phyloP scores from a whole-genome alignment of 2,113 vertebrate species.

The Bungarus multicinctus region DNA sequence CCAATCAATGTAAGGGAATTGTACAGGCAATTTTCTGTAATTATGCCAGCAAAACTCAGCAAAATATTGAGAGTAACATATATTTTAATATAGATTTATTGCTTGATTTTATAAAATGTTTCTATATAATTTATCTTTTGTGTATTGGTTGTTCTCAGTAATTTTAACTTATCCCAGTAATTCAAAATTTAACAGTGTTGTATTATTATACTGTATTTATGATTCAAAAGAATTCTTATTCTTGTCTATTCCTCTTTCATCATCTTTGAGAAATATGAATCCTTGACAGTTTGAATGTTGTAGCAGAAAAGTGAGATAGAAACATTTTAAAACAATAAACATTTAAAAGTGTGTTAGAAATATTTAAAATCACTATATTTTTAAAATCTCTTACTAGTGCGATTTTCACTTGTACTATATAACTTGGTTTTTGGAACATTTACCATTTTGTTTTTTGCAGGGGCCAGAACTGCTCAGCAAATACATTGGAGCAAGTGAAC shows the following conservation, averaged over 20 bases:
- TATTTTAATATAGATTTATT: neutral
- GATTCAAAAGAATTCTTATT: neutral
- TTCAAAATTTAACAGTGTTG: neutral
- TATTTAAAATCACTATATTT: neutral
- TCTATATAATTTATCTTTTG: neutral
- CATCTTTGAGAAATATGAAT: neutral
- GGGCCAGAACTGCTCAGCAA: constrained; percentile 97
- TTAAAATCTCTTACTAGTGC: neutral
- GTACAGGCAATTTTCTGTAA: neutral
- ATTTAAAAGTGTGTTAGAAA: neutral
- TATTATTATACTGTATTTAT: constrained; percentile 10
- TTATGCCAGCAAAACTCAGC: neutral
- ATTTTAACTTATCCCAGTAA: neutral
- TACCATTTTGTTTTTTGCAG: constrained; percentile 60
- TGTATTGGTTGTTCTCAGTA: neutral
- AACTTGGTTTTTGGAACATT: neutral
- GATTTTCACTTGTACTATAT: neutral
- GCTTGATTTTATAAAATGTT: neutral
- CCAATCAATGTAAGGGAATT: neutral
- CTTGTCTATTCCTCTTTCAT: neutral
- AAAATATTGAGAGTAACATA: neutral
- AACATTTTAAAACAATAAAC: neutral
- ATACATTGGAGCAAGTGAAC: constrained; percentile 97
- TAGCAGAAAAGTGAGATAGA: neutral
- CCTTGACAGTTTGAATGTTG: neutral